Base-by-base conservation (phyloP, 1,140 invertebrate species). In the Pteromalus puparum region DNA sequence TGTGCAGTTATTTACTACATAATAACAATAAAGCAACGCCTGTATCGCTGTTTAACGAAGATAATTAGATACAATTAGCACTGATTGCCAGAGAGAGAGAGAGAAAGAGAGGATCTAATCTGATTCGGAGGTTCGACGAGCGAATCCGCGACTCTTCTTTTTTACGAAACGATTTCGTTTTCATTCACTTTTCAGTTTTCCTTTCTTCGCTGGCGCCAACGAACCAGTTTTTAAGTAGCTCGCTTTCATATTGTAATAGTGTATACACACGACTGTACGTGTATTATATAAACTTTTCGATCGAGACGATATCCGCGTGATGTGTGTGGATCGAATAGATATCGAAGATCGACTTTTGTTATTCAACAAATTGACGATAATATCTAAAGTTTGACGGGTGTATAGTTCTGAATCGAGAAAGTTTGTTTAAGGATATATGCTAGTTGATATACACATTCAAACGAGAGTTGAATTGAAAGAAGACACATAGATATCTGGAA, bases 161-260 rank as follows among this genome's bases (percentile, higher is more conserved):
- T 70, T 70, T 28, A 70, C 10, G 67, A 30, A 70, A 30, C 28
- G 67, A 70, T n/a, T 15, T 70, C 67, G 67, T 30, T 70, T 30
- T 30, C 67, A 70, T 70, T 70, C 13, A 13, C 7, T 30, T 28
- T 28, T 70, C 24, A 28, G 9, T 70, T 70, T 70, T 30, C 67
- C 28, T 70, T 28, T 70, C 67, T 70, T 30, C 67, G 26, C 15
- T 26, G 67, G 24, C 67, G 67, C 24, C 28, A 61, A 7, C 67
- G 67, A 70, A 30, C 67, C 67, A 70, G 67, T 70, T 70, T 61
- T 70, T 70, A 70, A 70, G 67, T 70, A 70, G 67, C 67, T 70
- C 67, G 28, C 67, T 70, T 70, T 70, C 67, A 70, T 70, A 70
- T 30, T 70, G 13, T 61, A 61, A 53, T 18, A 53, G 48, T 53